Evolutionary conservation across 2,888 invertebrate genomes (phyloP), one percentile per base, ranked within the genome.

Genomic region (Thalpophila matura): DNA sequence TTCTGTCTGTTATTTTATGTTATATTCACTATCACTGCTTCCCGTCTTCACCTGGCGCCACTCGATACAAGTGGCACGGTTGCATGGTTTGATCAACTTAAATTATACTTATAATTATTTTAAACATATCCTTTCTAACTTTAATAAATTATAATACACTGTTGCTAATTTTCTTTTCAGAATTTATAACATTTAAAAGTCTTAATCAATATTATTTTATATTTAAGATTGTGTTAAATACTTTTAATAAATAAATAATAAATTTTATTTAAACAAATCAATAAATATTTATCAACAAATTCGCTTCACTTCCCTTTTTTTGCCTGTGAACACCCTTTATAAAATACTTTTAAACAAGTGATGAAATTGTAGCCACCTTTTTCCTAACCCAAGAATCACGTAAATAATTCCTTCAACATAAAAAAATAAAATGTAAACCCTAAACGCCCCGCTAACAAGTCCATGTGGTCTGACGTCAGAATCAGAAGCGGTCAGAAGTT

Each of bases 401-500:
- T n/a, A n/a, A n/a, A n/a, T n/a, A 38, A 37, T 16, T 16, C 10
- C 4, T 18, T 10, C 2, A 16, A 4, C 1, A 35, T 7, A 22
- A 5, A 31, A 12, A 24, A 37, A 5, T 2, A 18, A 7, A 10
- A 4, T 3, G 16, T 1, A 4, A 12, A 26, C n/a, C 18, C n/a
- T 7, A 14, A 35, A 29, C 10, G 6, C 3, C 12, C 16, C 1
- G n/a, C 18, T 70, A 18, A 54, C 3, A 1, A 12, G 9, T 35
- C 2, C 22, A n/a, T 12, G 9, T 43, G 10, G 6, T 60, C 47
- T 72, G 61, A 55, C 51, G 47, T 67, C 87, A 94, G 94, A 95
- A 76, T 92, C 93, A 1, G 94, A 95, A 79, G 90, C 88, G 38
- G 77, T 93, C 20, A 91, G 92, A 54, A 93, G 91, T 64, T 91